phyloP scores from a whole-genome alignment of 2,113 vertebrate species.

The Phycodurus eques region DNA sequence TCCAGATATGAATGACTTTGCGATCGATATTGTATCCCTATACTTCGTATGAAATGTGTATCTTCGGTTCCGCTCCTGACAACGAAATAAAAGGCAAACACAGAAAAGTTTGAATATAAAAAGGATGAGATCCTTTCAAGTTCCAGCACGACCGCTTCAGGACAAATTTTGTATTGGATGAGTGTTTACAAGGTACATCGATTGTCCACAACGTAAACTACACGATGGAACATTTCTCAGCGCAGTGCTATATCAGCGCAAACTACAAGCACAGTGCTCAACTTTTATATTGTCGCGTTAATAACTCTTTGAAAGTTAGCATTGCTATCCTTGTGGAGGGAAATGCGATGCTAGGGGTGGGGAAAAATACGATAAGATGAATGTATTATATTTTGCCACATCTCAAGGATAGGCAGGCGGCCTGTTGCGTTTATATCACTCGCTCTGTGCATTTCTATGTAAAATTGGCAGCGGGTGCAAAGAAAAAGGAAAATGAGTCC shows the following conservation, averaged over 20 bases:
- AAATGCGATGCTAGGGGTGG: too few species aligned
- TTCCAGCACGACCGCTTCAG: background rate
- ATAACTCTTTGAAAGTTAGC: background rate
- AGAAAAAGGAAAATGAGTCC: constrained; percentile 12
- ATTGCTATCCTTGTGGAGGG: too few species aligned
- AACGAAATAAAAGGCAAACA: too few species aligned
- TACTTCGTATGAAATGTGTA: too few species aligned
- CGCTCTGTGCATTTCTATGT: constrained; percentile 10
- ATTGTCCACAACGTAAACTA: background rate
- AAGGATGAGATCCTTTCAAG: background rate
- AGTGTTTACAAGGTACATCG: background rate
- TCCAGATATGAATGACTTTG: background rate
- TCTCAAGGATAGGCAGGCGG: constrained; percentile 4
- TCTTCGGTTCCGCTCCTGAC: too few species aligned
- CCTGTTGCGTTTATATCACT: background rate
- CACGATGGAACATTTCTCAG: background rate
- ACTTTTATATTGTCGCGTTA: background rate
- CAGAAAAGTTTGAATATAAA: too few species aligned
- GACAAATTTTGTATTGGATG: background rate
- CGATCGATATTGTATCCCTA: too few species aligned
- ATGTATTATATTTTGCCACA: background rate
- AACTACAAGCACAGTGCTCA: background rate
- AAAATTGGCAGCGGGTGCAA: constrained; percentile 5
- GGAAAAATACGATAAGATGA: too few species aligned
- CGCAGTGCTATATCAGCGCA: background rate